Base-by-base conservation (phyloP, 2,113 vertebrate genomes). In the Malurus melanocephalus region DNA sequence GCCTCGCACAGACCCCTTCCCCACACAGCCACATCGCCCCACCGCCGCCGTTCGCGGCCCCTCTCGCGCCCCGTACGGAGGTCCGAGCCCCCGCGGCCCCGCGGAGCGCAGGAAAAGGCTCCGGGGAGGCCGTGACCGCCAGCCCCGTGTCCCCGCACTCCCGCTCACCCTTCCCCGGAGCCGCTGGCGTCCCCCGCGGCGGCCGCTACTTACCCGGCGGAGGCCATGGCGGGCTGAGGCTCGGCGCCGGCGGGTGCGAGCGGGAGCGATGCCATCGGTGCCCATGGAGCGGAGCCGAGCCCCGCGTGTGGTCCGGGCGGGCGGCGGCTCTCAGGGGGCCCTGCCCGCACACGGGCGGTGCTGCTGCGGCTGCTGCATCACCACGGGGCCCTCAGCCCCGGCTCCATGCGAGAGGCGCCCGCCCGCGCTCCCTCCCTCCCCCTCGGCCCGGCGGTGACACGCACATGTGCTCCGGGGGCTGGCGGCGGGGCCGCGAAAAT, bases 211-310 rank as follows among this genome's bases (percentile, higher is more conserved):
- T 71, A 94, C 93, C 93, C 91, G 83, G 16, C 75, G 16, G 87
- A 53, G 45, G 93, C 90, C 93, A 94, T 94, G 90, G 87, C 79
- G 90, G 90, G 93, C 84, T 90, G 93, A 73, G 61, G 93, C 87
- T 72, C 85, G 76, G 77, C 62, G 87, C 71, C 84, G 76, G 42
- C 22, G 71, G 90, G 13, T 64, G 83, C 52, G 87, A 89, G 71
- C 46, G 93, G 81, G 40, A 89, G 91, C 65, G 93, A 77, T 91
- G 67, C 93, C 93, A 93, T 93, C 85, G 93, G 91, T 87, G 86
- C 91, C 91, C 89, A 91, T 94, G 93, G 93, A 93, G 93, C 66
- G 91, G 82, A 88, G 88, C 87, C 90, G 80, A 90, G 75, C 90
- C 90, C 93, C 76, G 84, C 84, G 87, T 59, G 81, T 56, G 64